These are phyloP conservation scores for Seriola dumerili DNA, from an alignment of 2,113 vertebrate genomes.

Conservation along the genomic window DNA sequence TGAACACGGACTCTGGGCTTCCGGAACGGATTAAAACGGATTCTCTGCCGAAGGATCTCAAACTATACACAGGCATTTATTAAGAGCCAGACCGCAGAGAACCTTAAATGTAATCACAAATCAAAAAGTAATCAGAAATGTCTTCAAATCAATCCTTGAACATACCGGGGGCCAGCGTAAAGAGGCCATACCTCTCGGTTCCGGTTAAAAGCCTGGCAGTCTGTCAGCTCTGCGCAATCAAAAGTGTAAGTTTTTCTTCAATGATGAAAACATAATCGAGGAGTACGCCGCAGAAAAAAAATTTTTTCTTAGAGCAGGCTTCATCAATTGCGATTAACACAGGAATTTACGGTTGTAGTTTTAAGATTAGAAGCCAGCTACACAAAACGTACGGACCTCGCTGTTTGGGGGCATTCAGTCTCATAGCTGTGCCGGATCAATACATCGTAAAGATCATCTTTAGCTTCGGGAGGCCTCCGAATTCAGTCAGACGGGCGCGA, in stretches of 20 bases:
- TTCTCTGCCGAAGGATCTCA: neutral
- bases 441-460: neutral
- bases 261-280: too few relatives aligned
- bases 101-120: neutral
- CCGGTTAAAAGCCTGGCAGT: neutral
- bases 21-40: neutral
- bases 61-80: neutral
- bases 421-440: constrained; percentile 51
- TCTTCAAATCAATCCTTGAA: neutral
- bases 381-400: neutral
- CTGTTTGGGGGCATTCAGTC: neutral
- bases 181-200: neutral
- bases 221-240: neutral
- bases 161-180: neutral
- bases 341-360: too few relatives aligned
- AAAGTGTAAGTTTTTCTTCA: too few relatives aligned
- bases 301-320: too few relatives aligned
- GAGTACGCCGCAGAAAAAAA: too few relatives aligned
- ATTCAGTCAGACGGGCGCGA: neutral
- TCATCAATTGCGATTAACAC: too few relatives aligned
- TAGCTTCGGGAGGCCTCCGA: neutral
- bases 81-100: neutral
- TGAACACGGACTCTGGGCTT: neutral
- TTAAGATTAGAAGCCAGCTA: neutral
- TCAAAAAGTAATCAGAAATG: neutral